Percentiles rank a stretch among this genome's conserved stretches.
Evolutionary conservation across 1,140 invertebrate genomes (phyloP).

Genomic region (Drosophila albomicans): DNA sequence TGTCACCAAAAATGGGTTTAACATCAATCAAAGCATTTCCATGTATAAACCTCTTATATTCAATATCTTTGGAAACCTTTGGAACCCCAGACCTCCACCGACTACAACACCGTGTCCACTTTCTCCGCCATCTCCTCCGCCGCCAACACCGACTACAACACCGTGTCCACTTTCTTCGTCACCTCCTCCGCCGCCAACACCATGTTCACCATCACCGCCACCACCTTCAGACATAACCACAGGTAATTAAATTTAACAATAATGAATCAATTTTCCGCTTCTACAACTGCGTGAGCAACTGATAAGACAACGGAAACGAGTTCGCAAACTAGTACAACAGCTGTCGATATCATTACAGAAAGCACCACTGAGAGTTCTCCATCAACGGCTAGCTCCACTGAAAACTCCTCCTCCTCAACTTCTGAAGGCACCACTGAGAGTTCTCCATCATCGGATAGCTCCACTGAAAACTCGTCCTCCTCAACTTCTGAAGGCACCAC

Average conservation of each 20-base stretch:
- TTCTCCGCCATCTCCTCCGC: too few relatives aligned
- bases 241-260: too few relatives aligned
- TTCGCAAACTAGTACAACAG: too few relatives aligned
- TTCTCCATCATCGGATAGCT: neutral
- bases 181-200: neutral
- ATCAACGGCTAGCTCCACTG: too few relatives aligned
- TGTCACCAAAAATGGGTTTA: conserved; percentile 14
- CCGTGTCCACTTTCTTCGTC: neutral
- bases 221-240: neutral
- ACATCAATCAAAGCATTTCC: conserved; percentile 34
- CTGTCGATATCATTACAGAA: neutral
- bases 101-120: too few relatives aligned
- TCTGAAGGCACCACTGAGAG: too few relatives aligned
- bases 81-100: neutral
- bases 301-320: too few relatives aligned
- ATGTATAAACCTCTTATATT: conserved; percentile 42
- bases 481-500: neutral
- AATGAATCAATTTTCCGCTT: too few relatives aligned
- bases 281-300: too few relatives aligned
- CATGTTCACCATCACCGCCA: neutral
- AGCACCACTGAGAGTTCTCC: conserved; percentile 15
- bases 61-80: conserved; percentile 30
- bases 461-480: conserved; percentile 11
- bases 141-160: neutral
- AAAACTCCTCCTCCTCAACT: too few relatives aligned